These are phyloP conservation scores for Myrmecobius fasciatus DNA, from an alignment of 2,113 vertebrate species.

Conservation along the genomic window DNA sequence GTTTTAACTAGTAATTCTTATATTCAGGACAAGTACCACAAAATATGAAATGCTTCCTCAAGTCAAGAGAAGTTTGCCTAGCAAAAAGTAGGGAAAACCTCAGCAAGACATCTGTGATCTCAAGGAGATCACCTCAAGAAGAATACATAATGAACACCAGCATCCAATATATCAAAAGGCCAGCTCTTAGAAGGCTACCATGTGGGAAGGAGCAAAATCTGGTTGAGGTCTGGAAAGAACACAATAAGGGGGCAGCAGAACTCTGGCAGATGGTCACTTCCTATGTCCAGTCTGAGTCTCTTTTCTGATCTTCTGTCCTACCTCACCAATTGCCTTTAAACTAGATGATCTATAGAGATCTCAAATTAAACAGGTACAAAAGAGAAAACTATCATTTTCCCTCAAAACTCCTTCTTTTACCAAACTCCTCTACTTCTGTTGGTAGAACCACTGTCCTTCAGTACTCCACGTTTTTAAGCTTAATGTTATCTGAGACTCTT, in stretches of 20 bases:
- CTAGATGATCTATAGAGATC: neutral
- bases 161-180: neutral
- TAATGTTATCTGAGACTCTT: neutral
- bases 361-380: neutral
- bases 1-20: neutral
- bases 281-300: neutral
- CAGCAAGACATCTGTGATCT: neutral
- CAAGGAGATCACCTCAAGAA: neutral
- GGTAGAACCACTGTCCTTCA: neutral
- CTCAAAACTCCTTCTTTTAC: neutral
- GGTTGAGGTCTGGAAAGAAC: no score
- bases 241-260: no score
- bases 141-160: neutral
- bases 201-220: no score
- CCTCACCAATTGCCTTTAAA: neutral
- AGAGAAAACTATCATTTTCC: neutral
- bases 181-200: slow-evolving; percentile 39
- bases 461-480: neutral
- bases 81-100: neutral
- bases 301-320: neutral
- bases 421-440: neutral
- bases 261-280: neutral
- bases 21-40: neutral
- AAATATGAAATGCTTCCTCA: neutral
- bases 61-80: neutral